phyloP scores from a whole-genome alignment of 2,797 vertebrate species.

The Ciconia nigra region DNA sequence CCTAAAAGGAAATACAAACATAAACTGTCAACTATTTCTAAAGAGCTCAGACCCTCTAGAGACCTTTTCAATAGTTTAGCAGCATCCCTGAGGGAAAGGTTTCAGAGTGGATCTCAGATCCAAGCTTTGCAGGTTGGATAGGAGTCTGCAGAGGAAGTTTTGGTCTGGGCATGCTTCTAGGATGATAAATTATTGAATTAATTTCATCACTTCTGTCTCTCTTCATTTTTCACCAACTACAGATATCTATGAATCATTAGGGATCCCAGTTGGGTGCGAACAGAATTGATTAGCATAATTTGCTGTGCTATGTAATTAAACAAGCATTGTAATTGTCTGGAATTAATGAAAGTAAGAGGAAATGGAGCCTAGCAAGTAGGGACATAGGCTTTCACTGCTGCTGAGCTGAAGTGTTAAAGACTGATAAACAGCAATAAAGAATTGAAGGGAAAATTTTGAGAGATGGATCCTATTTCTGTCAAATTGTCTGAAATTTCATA shows the following conservation, averaged over 20 bases:
- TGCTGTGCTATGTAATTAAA: background rate
- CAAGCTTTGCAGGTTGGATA: background rate
- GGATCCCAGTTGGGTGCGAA: background rate
- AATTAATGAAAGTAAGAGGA: background rate
- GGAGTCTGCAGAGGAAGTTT: background rate
- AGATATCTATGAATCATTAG: background rate
- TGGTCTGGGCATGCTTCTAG: background rate
- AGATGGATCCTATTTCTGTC: background rate
- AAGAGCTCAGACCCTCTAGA: background rate
- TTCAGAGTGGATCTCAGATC: background rate
- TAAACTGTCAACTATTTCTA: background rate
- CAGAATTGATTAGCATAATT: background rate
- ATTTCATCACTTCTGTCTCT: background rate
- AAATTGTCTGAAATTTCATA: background rate
- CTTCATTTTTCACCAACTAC: background rate
- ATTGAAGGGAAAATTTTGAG: background rate
- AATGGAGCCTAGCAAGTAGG: background rate
- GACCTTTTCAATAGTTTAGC: background rate
- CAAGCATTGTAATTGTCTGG: background rate
- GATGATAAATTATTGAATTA: background rate
- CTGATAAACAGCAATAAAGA: background rate
- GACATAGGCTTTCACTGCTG: background rate
- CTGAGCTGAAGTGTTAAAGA: background rate
- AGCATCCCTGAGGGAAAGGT: background rate
- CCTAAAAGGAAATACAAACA: background rate